A percentile compares a stretch with the other conserved stretches of the same genome.
Conservation (phyloP, 2,113 vertebrate genomes). For the Harpagus bidentatus region DNA sequence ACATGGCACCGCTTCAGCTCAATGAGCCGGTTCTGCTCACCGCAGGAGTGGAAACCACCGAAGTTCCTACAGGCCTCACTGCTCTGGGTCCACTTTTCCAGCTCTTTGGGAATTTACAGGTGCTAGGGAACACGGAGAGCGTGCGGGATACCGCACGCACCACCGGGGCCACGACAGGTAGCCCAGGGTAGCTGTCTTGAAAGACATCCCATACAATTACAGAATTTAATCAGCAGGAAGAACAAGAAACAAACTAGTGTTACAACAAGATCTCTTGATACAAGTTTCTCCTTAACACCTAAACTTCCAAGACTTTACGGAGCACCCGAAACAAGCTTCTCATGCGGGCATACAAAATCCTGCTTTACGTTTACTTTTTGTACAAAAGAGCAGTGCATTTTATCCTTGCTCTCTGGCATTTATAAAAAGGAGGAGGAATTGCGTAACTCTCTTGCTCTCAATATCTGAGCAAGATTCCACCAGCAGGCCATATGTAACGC, state of each 20-base stretch:
- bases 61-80: no score
- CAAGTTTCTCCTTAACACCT: fast-evolving
- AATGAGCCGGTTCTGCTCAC: neutral
- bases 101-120: neutral
- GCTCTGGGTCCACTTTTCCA: neutral
- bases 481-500: neutral
- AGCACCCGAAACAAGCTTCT: neutral
- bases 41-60: neutral
- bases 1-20: neutral
- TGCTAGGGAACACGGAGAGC: neutral
- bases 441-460: neutral
- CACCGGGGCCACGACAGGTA: fast-evolving
- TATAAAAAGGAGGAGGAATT: neutral
- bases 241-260: neutral
- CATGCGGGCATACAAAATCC: neutral
- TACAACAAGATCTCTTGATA: neutral
- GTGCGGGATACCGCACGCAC: no score
- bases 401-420: neutral
- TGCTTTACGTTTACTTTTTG: neutral
- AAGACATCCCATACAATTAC: neutral
- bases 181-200: neutral
- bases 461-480: neutral
- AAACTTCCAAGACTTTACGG: neutral
- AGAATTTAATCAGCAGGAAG: neutral
- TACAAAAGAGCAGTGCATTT: neutral